Percentiles rank a stretch among this genome's conserved stretches.
Evolutionary conservation across 92 coral and sea anemone species (phyloP).

Genomic region (Pocillopora grandis): DNA sequence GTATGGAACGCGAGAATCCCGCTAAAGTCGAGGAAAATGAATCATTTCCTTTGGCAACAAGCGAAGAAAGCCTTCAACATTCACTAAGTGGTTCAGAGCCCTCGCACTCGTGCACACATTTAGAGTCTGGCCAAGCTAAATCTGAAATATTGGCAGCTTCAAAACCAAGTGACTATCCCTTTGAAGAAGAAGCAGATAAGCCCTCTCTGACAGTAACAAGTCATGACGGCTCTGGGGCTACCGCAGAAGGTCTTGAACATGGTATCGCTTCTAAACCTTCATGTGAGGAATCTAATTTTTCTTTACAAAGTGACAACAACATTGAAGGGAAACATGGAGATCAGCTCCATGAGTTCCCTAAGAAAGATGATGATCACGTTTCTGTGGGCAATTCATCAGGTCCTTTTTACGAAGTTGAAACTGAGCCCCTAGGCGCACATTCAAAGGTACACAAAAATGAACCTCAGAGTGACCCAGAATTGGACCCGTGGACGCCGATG

Average conservation of each 20-base stretch:
- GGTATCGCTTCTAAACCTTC: background rate
- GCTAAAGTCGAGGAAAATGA: background rate
- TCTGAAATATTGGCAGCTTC: background rate
- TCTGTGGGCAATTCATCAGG: background rate
- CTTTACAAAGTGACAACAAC: background rate
- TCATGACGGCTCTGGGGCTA: background rate
- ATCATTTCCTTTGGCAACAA: background rate
- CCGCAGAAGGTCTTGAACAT: background rate
- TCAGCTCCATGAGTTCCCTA: background rate
- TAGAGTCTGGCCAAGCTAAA: background rate
- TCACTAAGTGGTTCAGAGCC: background rate
- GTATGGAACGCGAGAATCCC: background rate
- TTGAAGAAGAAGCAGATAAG: background rate
- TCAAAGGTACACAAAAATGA: background rate
- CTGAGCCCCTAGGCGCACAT: background rate
- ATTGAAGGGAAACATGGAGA: background rate
- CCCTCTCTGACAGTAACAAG: background rate
- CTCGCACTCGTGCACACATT: background rate
- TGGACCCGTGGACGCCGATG: conserved; percentile 51
- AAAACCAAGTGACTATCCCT: background rate
- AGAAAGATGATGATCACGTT: background rate
- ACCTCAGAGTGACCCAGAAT: conserved; percentile 11
- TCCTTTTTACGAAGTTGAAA: background rate
- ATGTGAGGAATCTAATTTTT: background rate
- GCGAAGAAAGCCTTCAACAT: background rate